A percentile compares a stretch with the other conserved stretches of the same genome.
Evolutionary conservation across 1,140 invertebrate species (phyloP).

Genomic region (Trichogramma pretiosum): DNA sequence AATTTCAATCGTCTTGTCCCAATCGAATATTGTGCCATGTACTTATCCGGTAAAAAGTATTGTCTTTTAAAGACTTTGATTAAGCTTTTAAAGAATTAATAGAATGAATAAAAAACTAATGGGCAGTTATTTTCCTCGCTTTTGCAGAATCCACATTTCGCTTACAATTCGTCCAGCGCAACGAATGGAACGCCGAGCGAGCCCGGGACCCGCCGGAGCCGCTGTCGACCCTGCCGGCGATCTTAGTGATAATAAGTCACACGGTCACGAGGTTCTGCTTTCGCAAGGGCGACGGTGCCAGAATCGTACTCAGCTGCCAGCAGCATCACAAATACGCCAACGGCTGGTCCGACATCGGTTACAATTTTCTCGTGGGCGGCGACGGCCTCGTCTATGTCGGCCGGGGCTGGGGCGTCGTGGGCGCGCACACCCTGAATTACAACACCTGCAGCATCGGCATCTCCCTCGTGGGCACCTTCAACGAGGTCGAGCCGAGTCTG

Average conservation of each 20-base stretch:
- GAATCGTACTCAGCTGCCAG: conserved; percentile 54
- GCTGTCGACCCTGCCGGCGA: conserved; percentile 51
- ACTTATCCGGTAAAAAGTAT: too few species aligned
- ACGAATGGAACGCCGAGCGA: conserved; percentile 54
- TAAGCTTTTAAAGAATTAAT: too few species aligned
- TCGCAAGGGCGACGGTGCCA: conserved; percentile 45
- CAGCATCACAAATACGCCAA: conserved; percentile 63
- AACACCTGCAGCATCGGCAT: conserved; percentile 67
- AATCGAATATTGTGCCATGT: too few species aligned
- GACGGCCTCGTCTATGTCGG: conserved; percentile 68
- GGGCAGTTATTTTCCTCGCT: too few species aligned
- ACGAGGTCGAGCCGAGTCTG: conserved; percentile 3
- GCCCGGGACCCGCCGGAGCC: conserved; percentile 38
- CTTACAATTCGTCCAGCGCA: conserved; percentile 44
- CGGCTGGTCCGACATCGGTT: conserved; percentile 58
- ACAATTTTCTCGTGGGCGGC: conserved; percentile 70
- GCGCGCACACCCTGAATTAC: conserved; percentile 62
- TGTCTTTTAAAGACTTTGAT: too few species aligned
- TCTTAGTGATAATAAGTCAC: conserved; percentile 71
- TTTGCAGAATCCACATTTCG: too few species aligned
- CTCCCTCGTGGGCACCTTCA: conserved; percentile 49
- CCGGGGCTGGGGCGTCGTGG: conserved; percentile 61
- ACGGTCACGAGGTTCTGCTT: conserved; percentile 50
- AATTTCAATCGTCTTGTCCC: too few species aligned
- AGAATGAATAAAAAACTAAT: too few species aligned